Percentiles rank a stretch among this genome's conserved stretches.
Evolutionary conservation across 2,888 invertebrate genomes (phyloP).

Genomic region (Lasioglossum oenotherae): DNA sequence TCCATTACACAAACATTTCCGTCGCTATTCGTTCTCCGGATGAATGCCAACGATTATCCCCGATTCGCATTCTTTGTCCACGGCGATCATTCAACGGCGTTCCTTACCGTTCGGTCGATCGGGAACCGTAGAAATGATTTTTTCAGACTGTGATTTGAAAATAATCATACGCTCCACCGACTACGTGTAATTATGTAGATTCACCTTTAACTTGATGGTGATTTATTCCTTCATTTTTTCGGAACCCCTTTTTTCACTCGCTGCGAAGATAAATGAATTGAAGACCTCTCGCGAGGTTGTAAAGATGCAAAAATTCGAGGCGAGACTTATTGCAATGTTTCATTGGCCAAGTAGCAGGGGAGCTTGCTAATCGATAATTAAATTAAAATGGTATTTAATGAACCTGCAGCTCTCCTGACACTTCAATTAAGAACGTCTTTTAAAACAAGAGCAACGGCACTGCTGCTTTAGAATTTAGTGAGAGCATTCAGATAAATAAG

Average conservation of each 20-base stretch:
- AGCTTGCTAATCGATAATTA: neutral
- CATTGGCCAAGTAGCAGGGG: too few species aligned
- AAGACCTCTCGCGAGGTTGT: neutral
- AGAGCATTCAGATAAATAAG: neutral
- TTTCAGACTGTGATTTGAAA: neutral
- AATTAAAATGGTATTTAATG: neutral
- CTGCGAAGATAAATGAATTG: neutral
- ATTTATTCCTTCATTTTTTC: neutral
- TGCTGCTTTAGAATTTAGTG: neutral
- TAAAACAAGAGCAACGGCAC: neutral
- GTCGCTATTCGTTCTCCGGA: slow-evolving; percentile 17
- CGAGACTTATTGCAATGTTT: neutral
- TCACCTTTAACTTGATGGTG: neutral
- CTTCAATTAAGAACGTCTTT: neutral
- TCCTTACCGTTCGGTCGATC: neutral
- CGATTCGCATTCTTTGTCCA: slow-evolving; percentile 26
- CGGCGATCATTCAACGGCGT: slow-evolving; percentile 25
- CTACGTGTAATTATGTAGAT: slow-evolving; percentile 2
- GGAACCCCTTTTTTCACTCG: neutral
- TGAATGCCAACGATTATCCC: slow-evolving; percentile 42
- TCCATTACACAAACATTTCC: slow-evolving; percentile 39
- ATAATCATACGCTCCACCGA: neutral
- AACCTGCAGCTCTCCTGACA: neutral
- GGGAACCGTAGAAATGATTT: neutral
- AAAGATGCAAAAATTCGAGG: neutral